Evolutionary conservation across 2,797 vertebrate species (phyloP).

Genomic region (Botia almorhae): DNA sequence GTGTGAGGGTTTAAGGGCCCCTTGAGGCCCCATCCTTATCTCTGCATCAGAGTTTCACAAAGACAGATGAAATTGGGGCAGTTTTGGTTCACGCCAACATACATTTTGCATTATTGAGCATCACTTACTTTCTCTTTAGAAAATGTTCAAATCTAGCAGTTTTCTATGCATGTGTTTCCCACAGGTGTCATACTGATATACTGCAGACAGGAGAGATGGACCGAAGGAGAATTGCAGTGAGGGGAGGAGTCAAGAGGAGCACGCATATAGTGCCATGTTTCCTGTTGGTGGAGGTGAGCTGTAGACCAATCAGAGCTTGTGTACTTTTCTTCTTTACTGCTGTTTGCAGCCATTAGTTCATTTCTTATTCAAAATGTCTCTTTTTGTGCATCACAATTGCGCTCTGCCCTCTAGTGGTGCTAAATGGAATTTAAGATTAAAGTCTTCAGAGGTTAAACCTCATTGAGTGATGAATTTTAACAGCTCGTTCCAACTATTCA

Average conservation of each 20-base stretch:
- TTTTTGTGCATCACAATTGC: background rate
- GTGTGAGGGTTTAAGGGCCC: no score
- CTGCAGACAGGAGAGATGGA: slow-evolving; percentile 47
- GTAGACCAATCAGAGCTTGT: background rate
- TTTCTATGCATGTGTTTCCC: background rate
- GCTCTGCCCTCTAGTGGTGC: slow-evolving; percentile 30
- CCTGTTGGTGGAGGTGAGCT: slow-evolving; percentile 89
- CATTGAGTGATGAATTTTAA: background rate
- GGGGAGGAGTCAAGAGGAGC: slow-evolving; percentile 81
- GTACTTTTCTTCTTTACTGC: background rate
- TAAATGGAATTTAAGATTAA: background rate
- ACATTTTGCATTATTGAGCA: background rate
- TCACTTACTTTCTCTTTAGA: background rate
- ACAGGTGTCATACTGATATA: slow-evolving; percentile 12
- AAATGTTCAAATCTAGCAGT: background rate
- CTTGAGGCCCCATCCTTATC: no score
- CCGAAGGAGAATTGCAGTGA: slow-evolving; percentile 67
- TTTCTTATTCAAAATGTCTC: background rate
- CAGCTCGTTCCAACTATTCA: background rate
- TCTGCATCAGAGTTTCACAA: no score
- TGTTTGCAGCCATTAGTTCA: background rate
- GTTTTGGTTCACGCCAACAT: background rate
- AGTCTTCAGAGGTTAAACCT: background rate
- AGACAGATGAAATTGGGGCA: no score
- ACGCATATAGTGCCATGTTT: slow-evolving; percentile 91